Conservation (phyloP, 2,888 invertebrate genomes). For the Synergus umbraculus region DNA sequence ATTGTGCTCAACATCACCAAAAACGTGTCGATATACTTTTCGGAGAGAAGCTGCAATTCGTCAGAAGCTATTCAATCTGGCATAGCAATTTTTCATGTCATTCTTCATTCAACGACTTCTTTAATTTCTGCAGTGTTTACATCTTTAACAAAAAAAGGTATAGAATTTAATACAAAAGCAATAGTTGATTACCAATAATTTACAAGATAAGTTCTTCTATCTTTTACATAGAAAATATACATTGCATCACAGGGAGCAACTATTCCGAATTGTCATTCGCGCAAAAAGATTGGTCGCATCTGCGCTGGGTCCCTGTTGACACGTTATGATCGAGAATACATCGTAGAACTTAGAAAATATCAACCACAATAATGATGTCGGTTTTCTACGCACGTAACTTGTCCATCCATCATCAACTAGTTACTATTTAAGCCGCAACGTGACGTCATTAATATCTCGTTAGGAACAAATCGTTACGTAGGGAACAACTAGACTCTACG, state of each 20-base stretch:
- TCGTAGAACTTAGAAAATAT: conserved; percentile 64
- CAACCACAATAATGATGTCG: conserved; percentile 63
- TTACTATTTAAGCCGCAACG: conserved; percentile 76
- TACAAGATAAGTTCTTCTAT: too few relatives aligned
- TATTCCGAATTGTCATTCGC: neutral
- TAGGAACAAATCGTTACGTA: conserved; percentile 68
- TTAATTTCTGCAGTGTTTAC: neutral
- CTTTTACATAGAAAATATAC: neutral
- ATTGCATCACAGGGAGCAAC: neutral
- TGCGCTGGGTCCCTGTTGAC: conserved; percentile 44
- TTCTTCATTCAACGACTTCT: neutral
- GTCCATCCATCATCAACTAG: conserved; percentile 75
- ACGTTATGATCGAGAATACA: conserved; percentile 63
- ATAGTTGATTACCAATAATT: neutral
- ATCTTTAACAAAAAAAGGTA: neutral
- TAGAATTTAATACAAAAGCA: neutral
- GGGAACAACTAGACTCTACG: conserved; percentile 64
- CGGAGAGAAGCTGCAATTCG: neutral
- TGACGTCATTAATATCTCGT: conserved; percentile 77
- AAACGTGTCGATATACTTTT: neutral
- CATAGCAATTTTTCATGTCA: neutral
- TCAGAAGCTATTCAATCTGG: neutral
- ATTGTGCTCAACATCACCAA: conserved; percentile 3
- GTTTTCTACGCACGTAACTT: conserved; percentile 57
- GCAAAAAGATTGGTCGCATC: conserved; percentile 33